Conservation (phyloP, 2,888 invertebrate genomes). For the Netelia virgata region DNA sequence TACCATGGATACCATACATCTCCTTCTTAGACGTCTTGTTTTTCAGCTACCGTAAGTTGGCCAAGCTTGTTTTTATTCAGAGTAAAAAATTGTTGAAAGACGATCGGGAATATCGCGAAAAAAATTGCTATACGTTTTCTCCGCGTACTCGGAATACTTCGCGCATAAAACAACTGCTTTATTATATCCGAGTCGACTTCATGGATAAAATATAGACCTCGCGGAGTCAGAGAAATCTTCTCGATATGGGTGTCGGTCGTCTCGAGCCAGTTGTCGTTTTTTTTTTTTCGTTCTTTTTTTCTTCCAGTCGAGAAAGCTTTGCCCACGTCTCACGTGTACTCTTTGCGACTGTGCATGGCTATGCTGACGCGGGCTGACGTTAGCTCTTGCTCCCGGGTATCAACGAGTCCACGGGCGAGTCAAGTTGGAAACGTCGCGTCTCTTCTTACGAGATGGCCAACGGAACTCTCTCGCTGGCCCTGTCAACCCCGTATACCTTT, state of each 20-base stretch:
- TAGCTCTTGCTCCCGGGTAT: constrained; percentile 42
- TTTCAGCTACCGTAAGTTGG: constrained; percentile 25
- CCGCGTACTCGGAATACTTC: constrained; percentile 34
- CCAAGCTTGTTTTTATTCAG: constrained; percentile 3
- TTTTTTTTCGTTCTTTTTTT: constrained; percentile 25
- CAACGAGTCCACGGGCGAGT: constrained; percentile 48
- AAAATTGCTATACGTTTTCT: not conserved
- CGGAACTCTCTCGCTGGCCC: constrained; percentile 27
- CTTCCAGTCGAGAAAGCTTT: constrained; percentile 57
- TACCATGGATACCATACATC: not conserved
- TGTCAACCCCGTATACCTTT: constrained; percentile 67
- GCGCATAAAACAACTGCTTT: constrained; percentile 45
- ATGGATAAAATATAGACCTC: constrained; percentile 68
- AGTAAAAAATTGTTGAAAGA: constrained; percentile 22
- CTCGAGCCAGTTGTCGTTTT: constrained; percentile 43
- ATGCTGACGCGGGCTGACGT: constrained; percentile 14
- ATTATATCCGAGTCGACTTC: constrained; percentile 54
- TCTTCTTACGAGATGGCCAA: constrained; percentile 57
- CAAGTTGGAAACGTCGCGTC: constrained; percentile 59
- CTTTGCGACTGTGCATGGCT: constrained; percentile 25
- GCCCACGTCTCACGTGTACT: constrained; percentile 23
- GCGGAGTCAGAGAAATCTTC: constrained; percentile 57
- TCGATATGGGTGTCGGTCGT: constrained; percentile 67
- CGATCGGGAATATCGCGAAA: constrained; percentile 41
- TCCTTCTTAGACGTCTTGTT: constrained; percentile 1